Evolutionary conservation across 2,797 vertebrate species (phyloP), one percentile per base, ranked within the genome.

Genomic region (Hippoglossus hippoglossus): DNA sequence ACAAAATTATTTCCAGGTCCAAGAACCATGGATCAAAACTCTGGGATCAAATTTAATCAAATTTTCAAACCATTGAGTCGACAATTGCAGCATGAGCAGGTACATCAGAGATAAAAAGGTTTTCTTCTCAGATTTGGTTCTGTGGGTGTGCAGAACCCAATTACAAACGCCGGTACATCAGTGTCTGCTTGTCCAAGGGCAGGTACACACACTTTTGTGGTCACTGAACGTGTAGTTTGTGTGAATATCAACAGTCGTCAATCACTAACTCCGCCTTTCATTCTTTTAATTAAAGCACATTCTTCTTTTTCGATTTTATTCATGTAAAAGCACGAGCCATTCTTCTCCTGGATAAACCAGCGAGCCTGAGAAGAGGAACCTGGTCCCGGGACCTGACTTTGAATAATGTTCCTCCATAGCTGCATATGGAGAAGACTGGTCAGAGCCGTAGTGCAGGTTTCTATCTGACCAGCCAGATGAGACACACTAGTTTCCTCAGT

Each of bases 381-480:
- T 19, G 44, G 44, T 72, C 26, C 76, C 19, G 51, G 46, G 41
- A 67, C 57, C 65, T 69, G 86, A 87, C 87, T 86, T 87, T 91
- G 89, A 91, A 87, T 83, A 91, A 91, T 87, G 71, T 58, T 69
- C 55, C 64, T 63, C 75, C 63, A 53, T 46, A 70, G 77, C 77
- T 72, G 70, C 71, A 64, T 80, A 71, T 56, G 85, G 90, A 91
- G 90, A 88, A 84, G 80, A 52, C 25, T 8, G 70, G 67, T 71
- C 61, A 47, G 71, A 73, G 80, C 85, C 80, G 71, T 77, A 72
- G 77, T 75, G 86, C 57, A 68, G 47, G 80, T 76, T 85, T 88
- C 82, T 78, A 77, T 90, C 74, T 84, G 85, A 85, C 46, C 73
- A 64, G 74, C 77, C 87, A 86, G 71, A 89, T 68, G 86, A 90